Base-by-base conservation (phyloP, 2,797 vertebrate species). In the Peromyscus eremicus region DNA sequence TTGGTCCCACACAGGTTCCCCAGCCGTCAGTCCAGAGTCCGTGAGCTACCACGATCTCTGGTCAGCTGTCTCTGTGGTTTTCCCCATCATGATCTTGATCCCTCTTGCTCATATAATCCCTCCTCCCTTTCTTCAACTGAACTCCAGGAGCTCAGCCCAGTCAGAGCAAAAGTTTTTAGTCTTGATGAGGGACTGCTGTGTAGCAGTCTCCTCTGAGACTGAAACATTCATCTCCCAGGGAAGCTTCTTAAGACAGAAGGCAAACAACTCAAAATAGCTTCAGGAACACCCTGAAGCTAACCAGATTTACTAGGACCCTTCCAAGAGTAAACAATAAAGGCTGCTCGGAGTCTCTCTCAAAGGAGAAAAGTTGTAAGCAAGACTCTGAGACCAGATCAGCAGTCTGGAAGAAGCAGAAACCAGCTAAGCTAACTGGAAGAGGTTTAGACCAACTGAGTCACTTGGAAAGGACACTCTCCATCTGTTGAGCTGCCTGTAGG, bases 161-260 rank as follows among this genome's bases (percentile, higher is more conserved):
- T 92, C 57, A 96, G 17, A 91, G 25, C 14, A 60, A 55, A 60
- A 55, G n/a, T 34, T 93, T 89, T 94, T 84, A 52, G 91, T 85
- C 37, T 88, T 91, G 52, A 85, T 29, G 55, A 94, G 43, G 43
- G 29, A 49, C 29, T 34, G 6, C 29, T 64, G 23, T 75, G 12
- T 27, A 75, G 40, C 73, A 27, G 40, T 75, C 73, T 75, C 40
- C 73, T 75, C 40, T 27, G 73, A 75, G 16, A 43, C 40, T 43
- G 23, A 27, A 75, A 43, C 73, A 27, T 27, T 75, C 73, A 14
- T 75, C 40, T 75, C 73, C 73, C 11, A 37, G 12, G 40, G 37
- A 75, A 75, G 19, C 40, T 43, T 34, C 40, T 43, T 43, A 75
- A 43, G 73, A 43, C 10, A 75, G 40, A 75, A 75, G 40, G 37